Base-by-base conservation (phyloP, 1,140 invertebrate species). In the Heliconius hermathena region DNA sequence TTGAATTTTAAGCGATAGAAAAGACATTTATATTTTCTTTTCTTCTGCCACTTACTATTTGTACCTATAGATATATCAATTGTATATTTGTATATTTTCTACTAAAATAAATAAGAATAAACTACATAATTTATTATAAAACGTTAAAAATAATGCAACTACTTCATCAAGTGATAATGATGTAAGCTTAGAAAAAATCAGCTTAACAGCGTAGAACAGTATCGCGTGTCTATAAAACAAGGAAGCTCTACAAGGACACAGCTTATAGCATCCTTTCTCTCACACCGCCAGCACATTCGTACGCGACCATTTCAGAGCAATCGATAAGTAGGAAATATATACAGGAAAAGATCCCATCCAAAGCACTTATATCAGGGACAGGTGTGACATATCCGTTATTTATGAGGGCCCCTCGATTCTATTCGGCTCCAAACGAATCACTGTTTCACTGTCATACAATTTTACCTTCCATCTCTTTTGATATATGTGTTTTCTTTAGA, bases 341-440 rank as follows among this genome's bases (percentile, higher is more conserved):
- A 80, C 79, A 79, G 78, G 74, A 84, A 83, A 87, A 85, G 84
- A 83, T 85, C 71, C 82, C 77, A 74, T 81, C 82, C 78, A 84
- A 84, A 84, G 77, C 81, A 79, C 81, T 88, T 81, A 81, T 81
- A 77, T 78, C 57, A 79, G 78, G 84, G 85, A 88, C 89, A 90
- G 89, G 89, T 90, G 89, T 84, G 80, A 83, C 81, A 83, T 82
- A 84, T 83, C 78, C 78, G 82, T 88, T 88, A 90, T 89, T 89
- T 89, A 89, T 84, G 88, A 84, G 84, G 84, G 82, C 82, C 87
- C 81, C 83, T 77, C 83, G 80, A 83, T 85, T 74, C 79, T 76
- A 82, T 80, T 82, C 76, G 76, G 52, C 79, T 76, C 74, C 74
- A 70, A 84, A 82, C 82, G 82, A 82, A 84, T 81, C 81, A 79